Conservation (phyloP, 2,113 vertebrate genomes). For the Solenodon paradoxus region DNA sequence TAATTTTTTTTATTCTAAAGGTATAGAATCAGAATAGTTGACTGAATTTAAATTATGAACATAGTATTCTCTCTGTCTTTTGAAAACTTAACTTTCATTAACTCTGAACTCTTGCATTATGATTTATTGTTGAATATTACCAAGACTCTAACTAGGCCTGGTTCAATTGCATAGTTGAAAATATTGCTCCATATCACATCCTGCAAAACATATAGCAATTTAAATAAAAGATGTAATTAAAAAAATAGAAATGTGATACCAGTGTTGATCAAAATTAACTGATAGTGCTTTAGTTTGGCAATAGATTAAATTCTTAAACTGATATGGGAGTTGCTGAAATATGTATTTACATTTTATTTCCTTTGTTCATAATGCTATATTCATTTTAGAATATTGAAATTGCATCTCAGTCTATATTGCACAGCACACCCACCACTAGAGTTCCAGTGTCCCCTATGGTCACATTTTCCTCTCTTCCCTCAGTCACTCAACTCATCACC, state of each 20-base stretch:
- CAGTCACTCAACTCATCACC: too few relatives aligned
- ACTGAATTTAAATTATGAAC: neutral
- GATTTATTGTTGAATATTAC: neutral
- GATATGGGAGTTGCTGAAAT: neutral
- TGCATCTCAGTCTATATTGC: too few relatives aligned
- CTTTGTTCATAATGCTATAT: too few relatives aligned
- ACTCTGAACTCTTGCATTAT: neutral
- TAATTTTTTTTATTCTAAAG: neutral
- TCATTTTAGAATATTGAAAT: too few relatives aligned
- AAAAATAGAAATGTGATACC: too few relatives aligned
- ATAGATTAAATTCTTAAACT: neutral
- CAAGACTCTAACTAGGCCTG: neutral
- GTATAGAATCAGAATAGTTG: neutral
- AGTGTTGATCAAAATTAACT: too few relatives aligned
- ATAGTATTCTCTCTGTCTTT: neutral
- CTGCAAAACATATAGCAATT: too few relatives aligned
- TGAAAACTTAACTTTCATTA: neutral
- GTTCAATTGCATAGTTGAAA: neutral
- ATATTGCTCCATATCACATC: neutral
- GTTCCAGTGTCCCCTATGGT: too few relatives aligned
- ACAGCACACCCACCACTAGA: too few relatives aligned
- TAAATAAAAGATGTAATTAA: too few relatives aligned
- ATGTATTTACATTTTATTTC: too few relatives aligned
- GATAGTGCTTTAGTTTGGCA: neutral
- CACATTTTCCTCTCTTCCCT: too few relatives aligned